Base-by-base conservation (phyloP, 1,140 invertebrate genomes). In the Zaprionus africanus region DNA sequence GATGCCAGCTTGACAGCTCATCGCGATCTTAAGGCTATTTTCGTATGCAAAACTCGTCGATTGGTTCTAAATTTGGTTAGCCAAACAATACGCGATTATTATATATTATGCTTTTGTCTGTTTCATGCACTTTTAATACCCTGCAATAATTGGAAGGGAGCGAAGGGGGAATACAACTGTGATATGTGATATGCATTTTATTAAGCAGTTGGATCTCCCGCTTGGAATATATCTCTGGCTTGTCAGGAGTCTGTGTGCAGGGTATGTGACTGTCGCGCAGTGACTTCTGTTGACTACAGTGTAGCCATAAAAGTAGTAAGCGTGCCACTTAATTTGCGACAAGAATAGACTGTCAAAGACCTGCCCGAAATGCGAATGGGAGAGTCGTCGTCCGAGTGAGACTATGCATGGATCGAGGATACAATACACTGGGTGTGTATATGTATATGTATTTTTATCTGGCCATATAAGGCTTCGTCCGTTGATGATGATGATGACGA, bases 41-140 rank as follows among this genome's bases (percentile, higher is more conserved):
- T 63, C 49, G 11, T 69, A 88, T 83, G 78, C 83, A 58, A 15
- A 71, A 17, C 83, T 81, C 83, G 84, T 88, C 62, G 34, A 54
- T 58, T 54, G 78, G 67, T 66, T 78, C 84, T 88, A 88, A 88
- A 87, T 81, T 87, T 87, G 83, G 84, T 63, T 78, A 56, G 38
- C 59, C 65, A 75, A 86, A 86, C 76, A 82, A 87, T 79, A 87
- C 83, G 59, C 79, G 74, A 82, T 87, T 87, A 86, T 87, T 87
- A 82, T 77, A 66, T 74, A 80, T 87, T 83, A 87, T 83, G 83
- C 80, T 78, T 57, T 77, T 60, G 64, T 68, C 60, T 28, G 41
- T 54, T 56, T 62, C 34, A 74, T 79, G 66, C 74, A 66, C 64
- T 76, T 68, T 57, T 3, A 66, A 73, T 58, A 87, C 83, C 49